These are phyloP conservation scores for Tokudaia tokunoshimensis DNA, from an alignment of 2,797 vertebrate genomes.

Conservation along the genomic window DNA sequence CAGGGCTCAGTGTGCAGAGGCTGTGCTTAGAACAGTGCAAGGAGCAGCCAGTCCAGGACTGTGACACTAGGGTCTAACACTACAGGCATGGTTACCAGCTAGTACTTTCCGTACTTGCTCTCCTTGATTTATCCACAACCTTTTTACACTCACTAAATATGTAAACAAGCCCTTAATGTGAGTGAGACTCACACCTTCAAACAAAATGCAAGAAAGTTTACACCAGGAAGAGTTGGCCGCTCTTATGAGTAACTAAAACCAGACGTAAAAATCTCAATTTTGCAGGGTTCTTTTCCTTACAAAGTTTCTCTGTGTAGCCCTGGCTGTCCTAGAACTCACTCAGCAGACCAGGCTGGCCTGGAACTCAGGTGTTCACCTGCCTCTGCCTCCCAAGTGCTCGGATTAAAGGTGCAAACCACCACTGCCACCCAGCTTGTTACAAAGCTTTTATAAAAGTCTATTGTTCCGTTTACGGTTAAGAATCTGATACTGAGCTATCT, in stretches of 20 bases:
- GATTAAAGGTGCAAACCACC: not conserved
- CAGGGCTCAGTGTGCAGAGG: not conserved
- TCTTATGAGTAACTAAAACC: constrained; percentile 42
- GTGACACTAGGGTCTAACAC: not conserved
- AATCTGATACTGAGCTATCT: constrained; percentile 24
- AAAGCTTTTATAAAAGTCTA: not conserved
- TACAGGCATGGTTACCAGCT: not conserved
- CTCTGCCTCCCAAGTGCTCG: not conserved
- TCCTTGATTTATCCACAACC: constrained; percentile 30
- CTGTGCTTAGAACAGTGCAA: not conserved
- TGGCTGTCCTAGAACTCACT: not conserved
- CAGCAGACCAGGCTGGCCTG: not conserved
- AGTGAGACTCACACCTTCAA: constrained; percentile 47
- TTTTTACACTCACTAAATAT: not conserved
- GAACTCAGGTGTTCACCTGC: not conserved
- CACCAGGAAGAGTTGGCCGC: not conserved
- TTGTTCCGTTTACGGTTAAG: constrained; percentile 4
- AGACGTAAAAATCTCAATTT: constrained; percentile 37
- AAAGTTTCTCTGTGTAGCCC: not conserved
- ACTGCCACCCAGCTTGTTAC: not conserved
- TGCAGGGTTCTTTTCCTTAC: not conserved
- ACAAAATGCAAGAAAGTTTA: constrained; percentile 31
- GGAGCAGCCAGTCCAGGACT: not conserved
- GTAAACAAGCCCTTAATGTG: not conserved
- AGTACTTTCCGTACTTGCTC: constrained; percentile 15